A percentile compares a stretch with the other conserved stretches of the same genome.
Conservation (phyloP, 2,888 invertebrate genomes). For the Lithophane leautieri region DNA sequence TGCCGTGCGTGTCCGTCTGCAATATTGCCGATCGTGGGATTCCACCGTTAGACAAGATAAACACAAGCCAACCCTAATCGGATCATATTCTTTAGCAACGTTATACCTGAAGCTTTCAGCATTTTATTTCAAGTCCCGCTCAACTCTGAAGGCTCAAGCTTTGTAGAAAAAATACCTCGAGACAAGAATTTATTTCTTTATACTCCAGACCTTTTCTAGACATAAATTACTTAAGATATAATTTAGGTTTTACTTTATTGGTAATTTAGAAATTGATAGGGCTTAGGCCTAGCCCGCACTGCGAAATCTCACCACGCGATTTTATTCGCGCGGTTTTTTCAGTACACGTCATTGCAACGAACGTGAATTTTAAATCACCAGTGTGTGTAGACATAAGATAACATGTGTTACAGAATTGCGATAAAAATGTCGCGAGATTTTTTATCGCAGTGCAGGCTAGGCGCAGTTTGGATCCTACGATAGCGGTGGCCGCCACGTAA, state of each 20-base stretch:
- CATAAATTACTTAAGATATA: slow-evolving; percentile 36
- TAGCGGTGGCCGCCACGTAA: too few species aligned
- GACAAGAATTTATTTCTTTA: slow-evolving; percentile 24
- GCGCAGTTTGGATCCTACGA: too few species aligned
- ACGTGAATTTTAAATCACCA: too few species aligned
- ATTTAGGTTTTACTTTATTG: slow-evolving; percentile 35
- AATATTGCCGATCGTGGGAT: too few species aligned
- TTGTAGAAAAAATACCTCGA: slow-evolving; percentile 23
- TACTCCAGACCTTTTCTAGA: slow-evolving; percentile 15
- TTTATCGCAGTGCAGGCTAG: too few species aligned
- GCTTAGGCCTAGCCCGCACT: not conserved
- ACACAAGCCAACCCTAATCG: not conserved
- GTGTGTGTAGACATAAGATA: too few species aligned
- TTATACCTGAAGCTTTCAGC: slow-evolving; percentile 1
- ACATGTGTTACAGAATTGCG: too few species aligned
- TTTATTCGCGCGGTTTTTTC: too few species aligned
- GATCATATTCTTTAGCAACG: slow-evolving; percentile 3
- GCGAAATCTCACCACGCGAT: not conserved
- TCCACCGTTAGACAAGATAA: not conserved
- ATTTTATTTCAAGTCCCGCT: slow-evolving; percentile 25
- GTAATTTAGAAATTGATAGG: slow-evolving; percentile 17
- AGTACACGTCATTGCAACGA: too few species aligned
- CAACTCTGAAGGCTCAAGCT: not conserved
- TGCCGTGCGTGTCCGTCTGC: too few species aligned
- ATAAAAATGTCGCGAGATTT: too few species aligned